Conservation (phyloP, 2,797 vertebrate genomes). For the Crenuchus spilurus region DNA sequence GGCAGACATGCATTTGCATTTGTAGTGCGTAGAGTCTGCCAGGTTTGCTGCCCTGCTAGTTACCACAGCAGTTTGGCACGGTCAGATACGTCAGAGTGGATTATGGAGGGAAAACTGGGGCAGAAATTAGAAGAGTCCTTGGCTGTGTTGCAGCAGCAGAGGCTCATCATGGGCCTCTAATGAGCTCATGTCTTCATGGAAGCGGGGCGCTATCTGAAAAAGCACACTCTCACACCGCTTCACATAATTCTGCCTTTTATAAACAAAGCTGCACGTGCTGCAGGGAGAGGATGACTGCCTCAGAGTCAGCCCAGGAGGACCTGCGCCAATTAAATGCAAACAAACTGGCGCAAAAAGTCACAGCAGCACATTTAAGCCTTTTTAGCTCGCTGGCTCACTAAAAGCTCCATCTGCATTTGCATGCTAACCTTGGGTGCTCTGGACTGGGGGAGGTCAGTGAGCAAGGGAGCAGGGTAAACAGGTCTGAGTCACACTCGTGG, state of each 20-base stretch:
- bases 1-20: constrained; percentile 3
- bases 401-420: constrained; percentile 17
- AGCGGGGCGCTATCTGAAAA: constrained; percentile 33
- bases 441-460: constrained; percentile 1
- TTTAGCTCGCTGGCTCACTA: neutral
- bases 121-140: constrained; percentile 33
- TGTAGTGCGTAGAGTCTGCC: constrained; percentile 20
- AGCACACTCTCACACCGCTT: constrained; percentile 28
- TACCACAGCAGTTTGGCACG: constrained; percentile 38
- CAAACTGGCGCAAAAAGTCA: constrained; percentile 28
- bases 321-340: constrained; percentile 38
- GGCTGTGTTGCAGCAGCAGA: constrained; percentile 16
- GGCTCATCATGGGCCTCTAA: constrained; percentile 42
- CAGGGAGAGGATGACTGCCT: constrained; percentile 41
- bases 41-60: constrained; percentile 20
- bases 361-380: constrained; percentile 33
- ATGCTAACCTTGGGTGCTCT: constrained; percentile 27
- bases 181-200: constrained; percentile 50
- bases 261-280: constrained; percentile 38
- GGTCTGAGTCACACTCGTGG: constrained; percentile 20
- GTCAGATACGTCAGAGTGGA: constrained; percentile 47
- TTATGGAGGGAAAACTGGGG: constrained; percentile 43
- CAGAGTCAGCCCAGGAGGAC: constrained; percentile 25
- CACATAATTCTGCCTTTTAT: constrained; percentile 39
- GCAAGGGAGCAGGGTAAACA: constrained; percentile 23